Evolutionary conservation across 2,113 vertebrate genomes (phyloP).

Genomic region (Ammodytes marinus): DNA sequence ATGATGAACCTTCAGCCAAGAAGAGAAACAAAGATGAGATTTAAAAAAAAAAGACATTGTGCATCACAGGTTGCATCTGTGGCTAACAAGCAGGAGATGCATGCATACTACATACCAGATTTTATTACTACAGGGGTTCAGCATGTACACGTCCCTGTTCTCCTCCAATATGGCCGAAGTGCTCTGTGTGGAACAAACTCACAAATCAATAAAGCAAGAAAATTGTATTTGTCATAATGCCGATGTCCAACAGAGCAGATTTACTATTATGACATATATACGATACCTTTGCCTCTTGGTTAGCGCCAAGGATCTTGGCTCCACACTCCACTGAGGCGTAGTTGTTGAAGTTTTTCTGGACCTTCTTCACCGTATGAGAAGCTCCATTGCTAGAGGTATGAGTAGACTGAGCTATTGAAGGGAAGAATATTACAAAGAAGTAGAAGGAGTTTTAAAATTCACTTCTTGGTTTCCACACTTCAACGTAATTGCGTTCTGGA

Average conservation of each 20-base stretch:
- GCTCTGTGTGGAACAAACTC: conserved; percentile 84
- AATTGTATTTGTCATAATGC: neutral
- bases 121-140: conserved; percentile 98
- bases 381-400: conserved; percentile 90
- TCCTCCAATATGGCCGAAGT: conserved; percentile 97
- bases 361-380: conserved; percentile 89
- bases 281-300: conserved; percentile 95
- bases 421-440: neutral
- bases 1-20: conserved; percentile 92
- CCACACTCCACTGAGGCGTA: conserved; percentile 99
- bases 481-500: neutral
- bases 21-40: conserved; percentile 19
- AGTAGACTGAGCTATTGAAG: conserved; percentile 88
- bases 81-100: neutral
- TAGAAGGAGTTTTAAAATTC: neutral
- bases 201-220: neutral
- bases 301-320: conserved; percentile 96
- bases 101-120: conserved; percentile 89
- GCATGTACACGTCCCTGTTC: conserved; percentile 98
- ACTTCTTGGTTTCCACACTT: neutral
- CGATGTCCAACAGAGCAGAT: neutral
- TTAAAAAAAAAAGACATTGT: neutral
- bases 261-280: neutral
- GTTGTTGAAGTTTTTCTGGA: conserved; percentile 97
- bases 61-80: neutral